Conservation (phyloP, 2,797 vertebrate species). For the Gymnodraco acuticeps region DNA sequence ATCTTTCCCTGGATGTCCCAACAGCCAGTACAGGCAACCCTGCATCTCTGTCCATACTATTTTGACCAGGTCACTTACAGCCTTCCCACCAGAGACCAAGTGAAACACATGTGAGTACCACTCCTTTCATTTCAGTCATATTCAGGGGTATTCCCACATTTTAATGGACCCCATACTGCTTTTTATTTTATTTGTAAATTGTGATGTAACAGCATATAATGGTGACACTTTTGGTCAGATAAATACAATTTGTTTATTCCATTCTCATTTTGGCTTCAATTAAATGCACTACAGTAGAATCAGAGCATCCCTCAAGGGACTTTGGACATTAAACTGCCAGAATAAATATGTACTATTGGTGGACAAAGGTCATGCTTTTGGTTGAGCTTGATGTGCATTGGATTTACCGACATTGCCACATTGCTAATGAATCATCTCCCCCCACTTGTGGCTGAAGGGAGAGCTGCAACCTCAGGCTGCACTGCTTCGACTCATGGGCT, state of each 20-base stretch:
- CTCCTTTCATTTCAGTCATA: neutral
- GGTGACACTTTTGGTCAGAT: neutral
- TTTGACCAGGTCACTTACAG: conserved; percentile 61
- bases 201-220: neutral
- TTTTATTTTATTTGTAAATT: neutral
- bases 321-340: neutral
- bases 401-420: neutral
- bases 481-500: conserved; percentile 52
- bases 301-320: neutral
- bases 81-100: conserved; percentile 36
- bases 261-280: neutral
- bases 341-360: neutral
- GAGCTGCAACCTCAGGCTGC: conserved; percentile 54
- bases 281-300: neutral
- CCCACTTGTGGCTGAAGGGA: conserved; percentile 64
- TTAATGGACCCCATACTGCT: neutral
- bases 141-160: neutral
- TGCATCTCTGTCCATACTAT: conserved; percentile 52
- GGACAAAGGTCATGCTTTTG: neutral
- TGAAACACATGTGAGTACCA: conserved; percentile 32
- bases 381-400: neutral
- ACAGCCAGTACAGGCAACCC: conserved; percentile 17
- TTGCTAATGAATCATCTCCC: conserved; percentile 27
- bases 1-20: conserved; percentile 36
- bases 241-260: neutral